Evolutionary conservation across 1,140 invertebrate genomes (phyloP).

Genomic region (Helicoverpa zea): DNA sequence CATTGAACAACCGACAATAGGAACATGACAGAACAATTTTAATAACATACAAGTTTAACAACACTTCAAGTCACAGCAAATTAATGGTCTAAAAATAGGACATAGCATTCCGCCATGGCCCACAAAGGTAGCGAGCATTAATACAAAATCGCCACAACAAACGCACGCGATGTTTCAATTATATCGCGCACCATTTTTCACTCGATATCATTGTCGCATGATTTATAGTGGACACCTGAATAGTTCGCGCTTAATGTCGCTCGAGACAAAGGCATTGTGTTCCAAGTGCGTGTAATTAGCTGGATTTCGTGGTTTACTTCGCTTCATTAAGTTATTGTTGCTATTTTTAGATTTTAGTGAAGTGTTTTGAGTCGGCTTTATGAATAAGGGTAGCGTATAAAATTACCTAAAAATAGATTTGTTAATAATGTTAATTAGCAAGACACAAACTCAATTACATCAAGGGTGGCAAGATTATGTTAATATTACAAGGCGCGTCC

Average conservation of each 20-base stretch:
- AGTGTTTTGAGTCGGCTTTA: too few relatives aligned
- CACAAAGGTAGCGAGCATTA: background rate
- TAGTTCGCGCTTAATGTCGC: constrained; percentile 31
- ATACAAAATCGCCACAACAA: constrained; percentile 8
- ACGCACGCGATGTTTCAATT: constrained; percentile 48
- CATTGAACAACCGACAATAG: too few relatives aligned
- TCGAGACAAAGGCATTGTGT: constrained; percentile 8
- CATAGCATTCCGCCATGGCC: background rate
- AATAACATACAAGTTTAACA: background rate
- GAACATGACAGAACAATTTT: too few relatives aligned
- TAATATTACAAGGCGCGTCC: too few relatives aligned
- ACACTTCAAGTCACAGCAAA: background rate
- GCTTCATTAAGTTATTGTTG: background rate
- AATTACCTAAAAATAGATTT: too few relatives aligned
- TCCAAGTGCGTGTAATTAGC: constrained; percentile 15
- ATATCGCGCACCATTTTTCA: constrained; percentile 46
- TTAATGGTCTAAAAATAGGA: constrained; percentile 1
- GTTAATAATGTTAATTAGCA: too few relatives aligned
- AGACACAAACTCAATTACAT: too few relatives aligned
- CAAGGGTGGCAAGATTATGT: too few relatives aligned
- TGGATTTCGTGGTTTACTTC: background rate
- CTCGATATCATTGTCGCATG: constrained; percentile 49
- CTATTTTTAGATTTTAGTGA: too few relatives aligned
- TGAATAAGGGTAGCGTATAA: too few relatives aligned
- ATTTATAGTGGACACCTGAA: constrained; percentile 47